These are phyloP conservation scores for Drosophila pandora DNA, from an alignment of 1,140 invertebrate species.

Conservation along the genomic window DNA sequence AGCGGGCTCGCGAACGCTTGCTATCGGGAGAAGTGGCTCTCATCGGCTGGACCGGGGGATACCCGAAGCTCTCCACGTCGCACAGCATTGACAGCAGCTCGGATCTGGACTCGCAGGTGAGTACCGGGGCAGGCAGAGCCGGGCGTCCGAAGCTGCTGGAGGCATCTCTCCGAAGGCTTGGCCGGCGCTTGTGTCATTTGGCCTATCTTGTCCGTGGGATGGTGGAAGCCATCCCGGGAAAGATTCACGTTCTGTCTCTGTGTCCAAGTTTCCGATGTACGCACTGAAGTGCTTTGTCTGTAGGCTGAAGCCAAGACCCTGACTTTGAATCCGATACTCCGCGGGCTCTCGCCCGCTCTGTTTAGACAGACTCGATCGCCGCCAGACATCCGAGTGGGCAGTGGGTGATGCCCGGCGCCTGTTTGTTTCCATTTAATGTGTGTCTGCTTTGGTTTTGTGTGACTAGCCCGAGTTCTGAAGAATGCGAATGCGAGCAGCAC, in stretches of 20 bases:
- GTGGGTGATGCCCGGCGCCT: conserved; percentile 16
- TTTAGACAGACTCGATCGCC: not conserved
- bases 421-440: not conserved
- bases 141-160: not conserved
- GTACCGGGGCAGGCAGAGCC: conserved; percentile 3
- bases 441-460: conserved; percentile 1
- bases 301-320: not conserved
- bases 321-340: not conserved
- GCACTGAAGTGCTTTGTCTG: not conserved
- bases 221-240: too few species aligned
- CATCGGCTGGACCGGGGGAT: conserved; percentile 35
- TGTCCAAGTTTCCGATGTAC: too few species aligned
- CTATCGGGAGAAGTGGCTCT: conserved; percentile 29
- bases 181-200: too few species aligned
- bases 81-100: conserved; percentile 35
- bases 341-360: too few species aligned
- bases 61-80: conserved; percentile 35
- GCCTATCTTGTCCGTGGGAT: too few species aligned
- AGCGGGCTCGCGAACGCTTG: not conserved
- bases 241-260: too few species aligned
- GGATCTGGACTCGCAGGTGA: conserved; percentile 46
- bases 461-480: not conserved
- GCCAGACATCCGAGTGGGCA: not conserved
- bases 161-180: not conserved
- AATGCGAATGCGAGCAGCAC: conserved; percentile 8